Percentiles rank a stretch among this genome's conserved stretches.
These are phyloP conservation scores for Chymomyza costata DNA, from an alignment of 1,140 invertebrate species.

Conservation along the genomic window DNA sequence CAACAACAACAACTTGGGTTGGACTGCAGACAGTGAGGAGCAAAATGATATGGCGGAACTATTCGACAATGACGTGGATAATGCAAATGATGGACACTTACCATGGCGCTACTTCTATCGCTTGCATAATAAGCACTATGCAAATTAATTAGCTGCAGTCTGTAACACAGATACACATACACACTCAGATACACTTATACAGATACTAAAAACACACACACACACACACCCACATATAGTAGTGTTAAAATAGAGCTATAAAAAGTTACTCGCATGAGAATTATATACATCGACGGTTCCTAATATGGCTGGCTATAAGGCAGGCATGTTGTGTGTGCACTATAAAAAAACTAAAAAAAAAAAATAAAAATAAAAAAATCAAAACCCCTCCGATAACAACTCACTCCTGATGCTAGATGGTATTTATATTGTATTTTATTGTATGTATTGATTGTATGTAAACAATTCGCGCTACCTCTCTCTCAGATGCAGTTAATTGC, in stretches of 20 bases:
- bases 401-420: conserved; percentile 24
- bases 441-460: conserved; percentile 35
- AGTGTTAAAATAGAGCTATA: conserved; percentile 34
- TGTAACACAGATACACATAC: conserved; percentile 14
- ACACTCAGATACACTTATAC: conserved; percentile 13
- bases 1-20: conserved; percentile 9
- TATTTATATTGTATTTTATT: conserved; percentile 51
- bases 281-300: conserved; percentile 66
- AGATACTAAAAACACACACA: conserved; percentile 12
- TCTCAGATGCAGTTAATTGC: conserved; percentile 27
- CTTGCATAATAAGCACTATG: conserved; percentile 48
- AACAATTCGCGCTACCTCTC: conserved; percentile 63
- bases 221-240: conserved; percentile 7
- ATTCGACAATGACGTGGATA: conserved; percentile 8
- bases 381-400: conserved; percentile 46
- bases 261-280: too few species aligned
- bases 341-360: too few species aligned
- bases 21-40: conserved; percentile 41
- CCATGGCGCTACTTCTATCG: conserved; percentile 58
- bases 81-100: conserved; percentile 43
- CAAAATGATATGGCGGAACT: conserved; percentile 17
- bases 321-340: conserved; percentile 65
- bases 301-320: conserved; percentile 61
- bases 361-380: too few species aligned
- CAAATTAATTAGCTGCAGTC: conserved; percentile 43